Conservation (phyloP, 2,797 vertebrate species). For the Craterocephalus amniculus region DNA sequence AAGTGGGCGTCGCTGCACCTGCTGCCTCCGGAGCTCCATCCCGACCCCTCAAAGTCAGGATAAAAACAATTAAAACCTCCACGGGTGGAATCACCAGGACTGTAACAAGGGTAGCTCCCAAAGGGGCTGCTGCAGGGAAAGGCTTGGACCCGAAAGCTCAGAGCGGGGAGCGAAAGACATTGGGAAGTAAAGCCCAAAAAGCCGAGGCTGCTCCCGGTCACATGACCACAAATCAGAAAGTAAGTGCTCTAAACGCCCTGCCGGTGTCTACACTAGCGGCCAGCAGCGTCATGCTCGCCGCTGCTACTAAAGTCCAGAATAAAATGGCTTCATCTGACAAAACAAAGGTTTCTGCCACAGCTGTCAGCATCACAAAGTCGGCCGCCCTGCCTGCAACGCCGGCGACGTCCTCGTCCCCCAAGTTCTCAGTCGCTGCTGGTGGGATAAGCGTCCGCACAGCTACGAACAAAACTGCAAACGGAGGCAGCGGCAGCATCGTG, state of each 20-base stretch:
- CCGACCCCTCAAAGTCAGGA: constrained; percentile 93
- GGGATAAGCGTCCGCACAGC: constrained; percentile 79
- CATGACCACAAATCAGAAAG: constrained; percentile 71
- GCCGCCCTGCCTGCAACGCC: constrained; percentile 84
- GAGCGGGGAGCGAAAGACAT: constrained; percentile 68
- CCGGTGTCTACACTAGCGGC: constrained; percentile 92
- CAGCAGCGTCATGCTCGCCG: constrained; percentile 95
- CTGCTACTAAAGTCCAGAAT: constrained; percentile 94
- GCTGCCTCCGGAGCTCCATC: constrained; percentile 85
- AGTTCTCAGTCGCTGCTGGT: constrained; percentile 74
- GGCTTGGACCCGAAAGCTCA: constrained; percentile 76
- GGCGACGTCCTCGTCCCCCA: constrained; percentile 70
- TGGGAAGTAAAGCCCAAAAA: constrained; percentile 73
- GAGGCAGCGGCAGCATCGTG: constrained; percentile 74
- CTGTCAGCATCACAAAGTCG: constrained; percentile 86
- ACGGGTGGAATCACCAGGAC: constrained; percentile 95
- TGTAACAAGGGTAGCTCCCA: constrained; percentile 89
- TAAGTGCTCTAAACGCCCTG: constrained; percentile 84
- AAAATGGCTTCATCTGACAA: constrained; percentile 85
- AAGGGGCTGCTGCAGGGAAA: constrained; percentile 77
- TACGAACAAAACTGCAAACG: constrained; percentile 87
- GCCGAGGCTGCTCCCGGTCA: constrained; percentile 60
- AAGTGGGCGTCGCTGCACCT: constrained; percentile 61
- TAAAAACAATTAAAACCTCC: constrained; percentile 96
- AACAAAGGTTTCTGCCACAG: constrained; percentile 85